A percentile compares a stretch with the other conserved stretches of the same genome.
Evolutionary conservation across 2,113 vertebrate genomes (phyloP).

Genomic region (Lipophrys pholis): DNA sequence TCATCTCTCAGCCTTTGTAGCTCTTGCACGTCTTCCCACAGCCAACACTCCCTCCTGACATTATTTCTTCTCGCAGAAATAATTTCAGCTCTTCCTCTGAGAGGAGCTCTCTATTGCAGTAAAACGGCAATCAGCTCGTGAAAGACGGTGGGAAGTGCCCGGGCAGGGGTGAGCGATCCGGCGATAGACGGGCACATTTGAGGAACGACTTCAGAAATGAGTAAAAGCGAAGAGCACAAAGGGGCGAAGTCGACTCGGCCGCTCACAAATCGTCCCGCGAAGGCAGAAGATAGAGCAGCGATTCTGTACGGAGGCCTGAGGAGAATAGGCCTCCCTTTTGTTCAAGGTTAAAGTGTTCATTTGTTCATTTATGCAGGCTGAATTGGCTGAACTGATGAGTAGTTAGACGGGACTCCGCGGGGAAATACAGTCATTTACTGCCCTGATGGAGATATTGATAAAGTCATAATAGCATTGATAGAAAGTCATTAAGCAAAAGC

Average conservation of each 20-base stretch:
- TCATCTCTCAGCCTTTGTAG: neutral
- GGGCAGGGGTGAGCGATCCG: conserved; percentile 22
- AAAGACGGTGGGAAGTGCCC: conserved; percentile 28
- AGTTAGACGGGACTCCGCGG: conserved; percentile 55
- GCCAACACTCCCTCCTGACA: neutral
- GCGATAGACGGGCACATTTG: conserved; percentile 21
- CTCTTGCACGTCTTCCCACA: neutral
- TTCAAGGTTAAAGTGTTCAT: conserved; percentile 64
- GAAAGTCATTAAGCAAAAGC: conserved; percentile 72
- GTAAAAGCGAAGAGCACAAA: conserved; percentile 23
- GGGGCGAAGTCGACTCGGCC: conserved; percentile 16
- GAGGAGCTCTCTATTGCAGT: conserved; percentile 28
- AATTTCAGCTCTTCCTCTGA: conserved; percentile 13
- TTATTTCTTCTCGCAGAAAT: conserved; percentile 23
- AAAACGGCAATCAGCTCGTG: conserved; percentile 38
- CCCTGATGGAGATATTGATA: conserved; percentile 75
- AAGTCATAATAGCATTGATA: conserved; percentile 72
- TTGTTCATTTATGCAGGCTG: conserved; percentile 46
- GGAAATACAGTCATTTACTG: conserved; percentile 69
- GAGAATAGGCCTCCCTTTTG: conserved; percentile 51
- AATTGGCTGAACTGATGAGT: conserved; percentile 51
- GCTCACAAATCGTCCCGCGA: conserved; percentile 39
- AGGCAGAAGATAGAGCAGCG: conserved; percentile 17
- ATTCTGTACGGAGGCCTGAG: conserved; percentile 15
- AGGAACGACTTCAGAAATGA: conserved; percentile 21